Evolutionary conservation across 2,888 invertebrate species (phyloP).

Genomic region (Macropis europaea): DNA sequence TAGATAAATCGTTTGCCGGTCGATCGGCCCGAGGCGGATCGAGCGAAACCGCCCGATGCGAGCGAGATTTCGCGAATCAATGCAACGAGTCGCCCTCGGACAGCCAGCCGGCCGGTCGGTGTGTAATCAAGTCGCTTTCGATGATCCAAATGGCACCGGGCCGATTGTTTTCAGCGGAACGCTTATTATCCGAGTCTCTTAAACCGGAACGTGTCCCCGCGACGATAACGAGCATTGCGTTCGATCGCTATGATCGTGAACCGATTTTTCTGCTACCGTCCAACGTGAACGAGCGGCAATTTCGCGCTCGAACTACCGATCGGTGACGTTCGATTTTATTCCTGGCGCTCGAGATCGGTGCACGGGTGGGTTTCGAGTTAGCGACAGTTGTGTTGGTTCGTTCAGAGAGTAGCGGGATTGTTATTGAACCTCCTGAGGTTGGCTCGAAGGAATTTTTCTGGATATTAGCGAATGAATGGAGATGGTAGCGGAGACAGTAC

Average conservation of each 20-base stretch:
- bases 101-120: background rate
- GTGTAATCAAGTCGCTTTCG: constrained; percentile 16
- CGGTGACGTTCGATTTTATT: constrained; percentile 7
- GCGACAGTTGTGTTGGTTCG: too few species aligned
- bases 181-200: constrained; percentile 2
- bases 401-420: too few species aligned
- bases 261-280: constrained; percentile 3
- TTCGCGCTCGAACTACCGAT: background rate
- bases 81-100: background rate
- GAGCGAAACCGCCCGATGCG: constrained; percentile 18
- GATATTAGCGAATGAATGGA: too few species aligned
- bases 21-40: constrained; percentile 18
- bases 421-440: too few species aligned
- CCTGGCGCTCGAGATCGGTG: too few species aligned
- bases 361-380: too few species aligned
- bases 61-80: constrained; percentile 22
- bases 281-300: constrained; percentile 1
- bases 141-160: constrained; percentile 12
- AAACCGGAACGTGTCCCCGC: constrained; percentile 12
- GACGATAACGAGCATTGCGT: constrained; percentile 24
- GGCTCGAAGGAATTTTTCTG: too few species aligned
- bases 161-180: constrained; percentile 1
- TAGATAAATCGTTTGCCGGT: constrained; percentile 50
- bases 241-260: constrained; percentile 13
- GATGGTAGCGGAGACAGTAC: too few species aligned